Evolutionary conservation across 2,888 invertebrate species (phyloP), one percentile per base, ranked within the genome.

Genomic region (Tipula confusa): DNA sequence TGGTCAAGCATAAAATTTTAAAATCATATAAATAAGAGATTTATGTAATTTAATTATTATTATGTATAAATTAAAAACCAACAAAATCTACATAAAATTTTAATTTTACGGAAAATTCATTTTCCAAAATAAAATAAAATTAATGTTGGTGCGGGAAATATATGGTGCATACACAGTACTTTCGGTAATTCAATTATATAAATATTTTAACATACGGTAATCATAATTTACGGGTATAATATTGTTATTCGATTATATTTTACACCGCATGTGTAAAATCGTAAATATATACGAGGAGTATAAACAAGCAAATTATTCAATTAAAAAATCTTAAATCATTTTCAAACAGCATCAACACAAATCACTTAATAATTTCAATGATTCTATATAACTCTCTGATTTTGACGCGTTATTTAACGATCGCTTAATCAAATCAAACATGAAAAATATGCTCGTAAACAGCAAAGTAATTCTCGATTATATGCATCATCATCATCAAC

Each of bases 341-440:
- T n/a, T n/a, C n/a, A n/a, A n/a, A n/a, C n/a, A n/a, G n/a, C n/a
- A n/a, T n/a, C n/a, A 43, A 43, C 13, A 43, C 43, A 43, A n/a
- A 43, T n/a, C 43, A 64, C 64, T 64, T 64, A 24, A 64, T 64
- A 64, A 64, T 64, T 64, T 64, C 24, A 64, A 24, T 64, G 24
- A 24, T n/a, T n/a, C n/a, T n/a, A 1, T 64, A 64, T 64, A 64
- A 64, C 24, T 64, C 24, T 64, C 64, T 64, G 64, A 64, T 64
- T 64, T 64, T 64, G 64, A 64, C 64, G 24, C 24, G 64, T 64
- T 64, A 7, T 64, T 24, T 24, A 64, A 64, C 64, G 64, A 64
- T 64, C 64, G 64, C 64, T 24, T 64, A 64, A 64, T 64, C 64
- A 64, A 64, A 64, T 64, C 64, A 64, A 64, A 64, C 64, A 64